Percentiles rank a stretch among this genome's conserved stretches.
phyloP scores from a whole-genome alignment of 2,113 vertebrate genomes.

The Struthio camelus region DNA sequence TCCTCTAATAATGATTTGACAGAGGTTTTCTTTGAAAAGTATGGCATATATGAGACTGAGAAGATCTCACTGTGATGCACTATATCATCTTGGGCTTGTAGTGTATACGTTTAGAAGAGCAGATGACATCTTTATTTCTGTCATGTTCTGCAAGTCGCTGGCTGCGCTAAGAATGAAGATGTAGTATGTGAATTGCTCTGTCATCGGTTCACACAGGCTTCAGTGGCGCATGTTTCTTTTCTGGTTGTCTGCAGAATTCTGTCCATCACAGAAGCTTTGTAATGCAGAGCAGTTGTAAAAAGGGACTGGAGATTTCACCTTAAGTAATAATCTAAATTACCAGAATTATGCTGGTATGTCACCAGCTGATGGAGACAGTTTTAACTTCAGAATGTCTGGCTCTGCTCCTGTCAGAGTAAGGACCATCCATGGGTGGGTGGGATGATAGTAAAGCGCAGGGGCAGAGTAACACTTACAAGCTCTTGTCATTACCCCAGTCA shows the following conservation, averaged over 20 bases:
- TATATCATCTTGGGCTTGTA: neutral
- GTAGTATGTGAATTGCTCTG: rapidly evolving
- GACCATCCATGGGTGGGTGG: neutral
- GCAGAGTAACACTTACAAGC: neutral
- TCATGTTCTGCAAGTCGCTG: neutral
- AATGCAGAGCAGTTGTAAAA: no score
- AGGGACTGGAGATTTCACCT: no score
- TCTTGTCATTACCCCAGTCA: neutral
- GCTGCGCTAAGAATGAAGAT: neutral
- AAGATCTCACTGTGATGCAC: neutral
- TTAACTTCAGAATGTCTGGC: no score
- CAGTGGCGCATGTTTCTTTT: neutral
- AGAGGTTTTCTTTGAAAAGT: neutral
- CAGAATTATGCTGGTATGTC: no score
- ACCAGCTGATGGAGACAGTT: no score
- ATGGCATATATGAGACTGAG: rapidly evolving
- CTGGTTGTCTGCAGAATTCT: neutral
- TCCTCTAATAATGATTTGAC: neutral
- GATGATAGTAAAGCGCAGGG: no score
- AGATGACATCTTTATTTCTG: neutral
- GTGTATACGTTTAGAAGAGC: neutral
- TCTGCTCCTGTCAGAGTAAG: neutral
- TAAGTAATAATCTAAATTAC: no score
- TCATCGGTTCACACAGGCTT: neutral
- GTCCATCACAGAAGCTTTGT: neutral